These are phyloP conservation scores for Siniperca scherzeri DNA, from an alignment of 2,797 vertebrate genomes.

Conservation along the genomic window DNA sequence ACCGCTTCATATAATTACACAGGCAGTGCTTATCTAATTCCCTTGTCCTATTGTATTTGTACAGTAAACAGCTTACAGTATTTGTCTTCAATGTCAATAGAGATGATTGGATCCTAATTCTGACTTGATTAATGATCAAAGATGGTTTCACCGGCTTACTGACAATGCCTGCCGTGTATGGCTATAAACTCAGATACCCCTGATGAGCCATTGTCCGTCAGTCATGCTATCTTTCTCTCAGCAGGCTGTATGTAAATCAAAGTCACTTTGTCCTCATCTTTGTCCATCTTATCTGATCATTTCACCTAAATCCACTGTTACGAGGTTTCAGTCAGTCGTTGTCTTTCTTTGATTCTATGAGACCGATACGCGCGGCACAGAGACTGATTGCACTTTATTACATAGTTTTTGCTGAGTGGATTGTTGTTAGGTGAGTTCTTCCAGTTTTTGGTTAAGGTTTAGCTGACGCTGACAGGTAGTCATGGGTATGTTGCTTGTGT, in stretches of 20 bases:
- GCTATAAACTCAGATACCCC: conserved; percentile 20
- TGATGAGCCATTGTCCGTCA: conserved; percentile 45
- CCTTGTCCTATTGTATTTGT: neutral
- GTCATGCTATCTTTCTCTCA: conserved; percentile 21
- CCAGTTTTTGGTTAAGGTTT: conserved; percentile 82
- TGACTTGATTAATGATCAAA: conserved; percentile 31
- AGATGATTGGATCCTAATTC: conserved; percentile 24
- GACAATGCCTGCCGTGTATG: neutral
- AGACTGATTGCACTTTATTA: conserved; percentile 46
- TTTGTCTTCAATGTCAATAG: conserved; percentile 1
- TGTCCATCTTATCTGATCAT: conserved; percentile 54
- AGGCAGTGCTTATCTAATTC: neutral
- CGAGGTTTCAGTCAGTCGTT: conserved; percentile 16
- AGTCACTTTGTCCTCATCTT: conserved; percentile 25
- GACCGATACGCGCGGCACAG: conserved; percentile 17
- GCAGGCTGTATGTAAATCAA: conserved; percentile 51
- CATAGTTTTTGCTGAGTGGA: conserved; percentile 75
- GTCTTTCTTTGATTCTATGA: neutral
- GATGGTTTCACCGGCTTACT: neutral
- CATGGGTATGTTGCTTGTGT: conserved; percentile 78
- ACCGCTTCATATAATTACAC: neutral
- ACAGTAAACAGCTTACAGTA: neutral
- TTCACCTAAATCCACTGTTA: conserved; percentile 20
- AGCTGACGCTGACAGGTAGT: conserved; percentile 71
- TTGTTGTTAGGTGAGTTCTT: conserved; percentile 84